Evolutionary conservation across 2,888 invertebrate genomes (phyloP), one percentile per base, ranked within the genome.

Genomic region (Chymomyza procnemis): DNA sequence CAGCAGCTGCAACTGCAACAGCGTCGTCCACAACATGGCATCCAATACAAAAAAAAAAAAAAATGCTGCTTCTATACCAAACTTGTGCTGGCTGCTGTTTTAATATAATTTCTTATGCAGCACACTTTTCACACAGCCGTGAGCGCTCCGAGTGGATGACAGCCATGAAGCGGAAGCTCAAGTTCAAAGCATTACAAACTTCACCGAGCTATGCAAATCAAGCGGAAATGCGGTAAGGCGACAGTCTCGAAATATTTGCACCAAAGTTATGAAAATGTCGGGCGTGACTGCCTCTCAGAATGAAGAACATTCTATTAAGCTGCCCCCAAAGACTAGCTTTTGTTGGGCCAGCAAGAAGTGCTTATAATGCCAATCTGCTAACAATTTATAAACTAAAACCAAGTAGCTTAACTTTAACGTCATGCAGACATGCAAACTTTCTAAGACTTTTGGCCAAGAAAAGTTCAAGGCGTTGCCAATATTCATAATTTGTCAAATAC

Each of bases 171-270:
- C 34, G 82, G 78, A 80, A 78, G 77, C 83, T 75, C 72, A 80
- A 86, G 86, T 84, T 87, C 75, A 85, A 81, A 83, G 83, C 82
- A 87, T 74, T 85, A 88, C 86, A 87, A 87, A 87, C 81, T 88
- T 86, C n/a, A 70, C 68, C 74, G 73, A 73, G 78, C 72, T 76
- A 81, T 81, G 81, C 86, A 87, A 88, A 86, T 87, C 76, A 83
- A 73, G 70, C 78, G 88, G 88, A 88, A 84, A 88, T 81, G 86
- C 74, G 76, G 78, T 60, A 59, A 68, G 69, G 71, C 61, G 41
- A 69, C 75, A 63, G 56, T 50, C 68, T 57, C 56, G 50, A 65
- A 73, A 74, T 71, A 68, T 73, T 68, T 71, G 48, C 30, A 46
- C 48, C 52, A 47, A 59, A 72, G 66, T 72, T 80, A 80, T 78